Conservation (phyloP, 2,888 invertebrate species). For the Cerastoderma edule region DNA sequence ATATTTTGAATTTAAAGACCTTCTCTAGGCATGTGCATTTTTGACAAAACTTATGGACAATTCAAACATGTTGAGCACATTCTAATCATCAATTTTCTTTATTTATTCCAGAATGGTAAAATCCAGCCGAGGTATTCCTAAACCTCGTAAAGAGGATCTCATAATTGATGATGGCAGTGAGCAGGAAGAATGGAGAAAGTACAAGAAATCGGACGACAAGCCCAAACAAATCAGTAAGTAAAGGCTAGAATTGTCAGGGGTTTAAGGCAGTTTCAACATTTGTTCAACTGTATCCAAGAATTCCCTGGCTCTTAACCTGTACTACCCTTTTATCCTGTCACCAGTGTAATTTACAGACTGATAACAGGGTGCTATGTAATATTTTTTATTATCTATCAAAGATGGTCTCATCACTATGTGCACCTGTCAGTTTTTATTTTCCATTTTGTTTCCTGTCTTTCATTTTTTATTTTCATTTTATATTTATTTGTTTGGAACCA, state of each 20-base stretch:
- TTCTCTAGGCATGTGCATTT: not conserved
- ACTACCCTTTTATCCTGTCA: not conserved
- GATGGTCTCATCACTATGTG: too few relatives aligned
- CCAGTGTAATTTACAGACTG: too few relatives aligned
- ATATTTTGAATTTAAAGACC: too few relatives aligned
- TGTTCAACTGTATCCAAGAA: too few relatives aligned
- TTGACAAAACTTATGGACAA: not conserved
- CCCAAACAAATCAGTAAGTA: slow-evolving; percentile 57
- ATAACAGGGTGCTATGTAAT: not conserved
- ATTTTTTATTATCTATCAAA: not conserved
- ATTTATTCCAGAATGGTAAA: slow-evolving; percentile 71
- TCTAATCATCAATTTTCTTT: not conserved
- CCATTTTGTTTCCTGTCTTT: too few relatives aligned
- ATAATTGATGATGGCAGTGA: slow-evolving; percentile 74
- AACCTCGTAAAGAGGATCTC: slow-evolving; percentile 80
- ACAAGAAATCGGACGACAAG: slow-evolving; percentile 64
- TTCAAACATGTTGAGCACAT: not conserved
- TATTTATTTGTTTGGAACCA: too few relatives aligned
- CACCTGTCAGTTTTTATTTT: too few relatives aligned
- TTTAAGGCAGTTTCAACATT: not conserved
- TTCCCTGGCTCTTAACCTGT: too few relatives aligned
- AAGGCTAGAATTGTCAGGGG: not conserved
- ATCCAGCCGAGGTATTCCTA: slow-evolving; percentile 76
- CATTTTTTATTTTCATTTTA: too few relatives aligned
- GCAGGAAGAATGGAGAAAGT: slow-evolving; percentile 68